Percentiles rank a stretch among this genome's conserved stretches.
Conservation (phyloP, 2,113 vertebrate species). For the Neoarius graeffei region DNA sequence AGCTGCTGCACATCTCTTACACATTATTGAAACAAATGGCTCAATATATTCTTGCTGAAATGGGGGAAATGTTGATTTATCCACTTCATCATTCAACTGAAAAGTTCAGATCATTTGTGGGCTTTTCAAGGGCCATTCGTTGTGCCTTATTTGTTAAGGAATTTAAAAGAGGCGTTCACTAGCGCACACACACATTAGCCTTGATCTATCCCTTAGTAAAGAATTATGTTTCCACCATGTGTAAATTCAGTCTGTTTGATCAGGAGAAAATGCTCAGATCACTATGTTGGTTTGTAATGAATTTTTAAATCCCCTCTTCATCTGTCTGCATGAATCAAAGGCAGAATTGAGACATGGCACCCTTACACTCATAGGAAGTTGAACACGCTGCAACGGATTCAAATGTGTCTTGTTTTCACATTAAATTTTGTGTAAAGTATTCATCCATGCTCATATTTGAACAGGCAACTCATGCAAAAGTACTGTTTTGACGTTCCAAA, state of each 20-base stretch:
- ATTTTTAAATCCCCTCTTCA: slow-evolving; percentile 38
- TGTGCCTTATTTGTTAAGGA: slow-evolving; percentile 8
- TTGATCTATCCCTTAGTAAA: slow-evolving; percentile 25
- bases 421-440: background rate
- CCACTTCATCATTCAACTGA: background rate
- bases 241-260: slow-evolving; percentile 3
- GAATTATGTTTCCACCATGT: slow-evolving; percentile 23
- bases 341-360: background rate
- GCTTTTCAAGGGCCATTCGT: background rate
- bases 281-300: slow-evolving; percentile 36
- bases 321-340: background rate
- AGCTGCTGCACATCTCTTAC: background rate
- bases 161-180: background rate
- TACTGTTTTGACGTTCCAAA: background rate
- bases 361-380: background rate
- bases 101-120: background rate
- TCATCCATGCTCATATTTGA: background rate
- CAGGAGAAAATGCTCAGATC: slow-evolving; percentile 12
- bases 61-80: background rate
- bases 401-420: background rate
- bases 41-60: background rate
- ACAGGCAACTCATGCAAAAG: background rate
- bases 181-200: background rate
- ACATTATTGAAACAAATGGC: background rate
- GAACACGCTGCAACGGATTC: background rate